These are phyloP conservation scores for Liopterus haemorrhoidalis DNA, from an alignment of 2,888 invertebrate genomes.

Conservation along the genomic window DNA sequence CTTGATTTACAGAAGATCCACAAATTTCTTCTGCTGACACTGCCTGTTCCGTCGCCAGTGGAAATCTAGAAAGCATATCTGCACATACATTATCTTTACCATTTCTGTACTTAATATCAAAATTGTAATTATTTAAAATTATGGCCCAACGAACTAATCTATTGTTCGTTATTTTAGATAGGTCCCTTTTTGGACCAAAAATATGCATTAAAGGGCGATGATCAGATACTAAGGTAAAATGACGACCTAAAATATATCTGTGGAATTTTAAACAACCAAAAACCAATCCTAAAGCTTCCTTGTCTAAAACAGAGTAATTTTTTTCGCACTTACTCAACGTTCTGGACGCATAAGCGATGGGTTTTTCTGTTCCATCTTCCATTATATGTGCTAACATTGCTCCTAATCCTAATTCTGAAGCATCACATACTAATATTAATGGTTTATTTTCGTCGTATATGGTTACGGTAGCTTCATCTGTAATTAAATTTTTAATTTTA, in stretches of 20 bases:
- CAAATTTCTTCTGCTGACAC: too few species aligned
- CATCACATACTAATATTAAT: conserved; percentile 37
- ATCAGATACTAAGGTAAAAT: conserved; percentile 37
- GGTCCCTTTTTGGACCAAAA: conserved; percentile 27
- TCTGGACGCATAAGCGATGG: conserved; percentile 29
- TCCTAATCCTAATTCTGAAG: conserved; percentile 38
- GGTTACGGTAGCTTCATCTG: background rate
- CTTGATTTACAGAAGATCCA: too few species aligned
- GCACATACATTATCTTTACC: conserved; percentile 6
- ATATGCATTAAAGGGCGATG: conserved; percentile 38
- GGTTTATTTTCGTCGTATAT: conserved; percentile 1
- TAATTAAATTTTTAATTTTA: conserved; percentile 6
- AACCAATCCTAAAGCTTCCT: conserved; percentile 31
- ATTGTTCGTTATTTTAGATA: conserved; percentile 30
- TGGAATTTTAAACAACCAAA: conserved; percentile 30
- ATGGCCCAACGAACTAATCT: conserved; percentile 33
- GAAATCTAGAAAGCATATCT: conserved; percentile 7
- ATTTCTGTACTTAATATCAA: conserved; percentile 9
- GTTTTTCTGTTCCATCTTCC: conserved; percentile 25
- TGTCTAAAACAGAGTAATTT: conserved; percentile 32
- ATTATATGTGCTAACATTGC: conserved; percentile 31
- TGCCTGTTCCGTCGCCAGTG: too few species aligned
- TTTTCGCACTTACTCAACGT: conserved; percentile 25
- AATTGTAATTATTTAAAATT: conserved; percentile 34
- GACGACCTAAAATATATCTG: conserved; percentile 21